Conservation (phyloP, 2,797 vertebrate species). For the Falco concolor region DNA sequence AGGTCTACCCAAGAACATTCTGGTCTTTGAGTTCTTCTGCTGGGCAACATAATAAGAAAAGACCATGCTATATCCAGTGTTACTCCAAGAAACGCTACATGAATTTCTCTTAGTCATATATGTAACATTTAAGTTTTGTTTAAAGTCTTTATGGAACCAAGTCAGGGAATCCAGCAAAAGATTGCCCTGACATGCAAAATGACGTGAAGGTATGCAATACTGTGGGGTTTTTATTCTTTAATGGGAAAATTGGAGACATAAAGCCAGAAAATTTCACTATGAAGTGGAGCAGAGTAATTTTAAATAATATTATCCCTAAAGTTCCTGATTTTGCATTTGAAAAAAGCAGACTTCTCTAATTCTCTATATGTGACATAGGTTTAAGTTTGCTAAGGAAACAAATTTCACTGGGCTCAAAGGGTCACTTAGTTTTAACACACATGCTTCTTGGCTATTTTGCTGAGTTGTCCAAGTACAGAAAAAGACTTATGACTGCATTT, state of each 20-base stretch:
- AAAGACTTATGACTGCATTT: slow-evolving; percentile 6
- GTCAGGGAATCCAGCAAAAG: background rate
- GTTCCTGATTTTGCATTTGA: background rate
- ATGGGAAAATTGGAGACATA: background rate
- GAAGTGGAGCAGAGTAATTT: background rate
- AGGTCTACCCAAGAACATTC: background rate
- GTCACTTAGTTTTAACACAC: background rate
- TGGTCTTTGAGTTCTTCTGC: background rate
- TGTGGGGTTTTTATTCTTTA: background rate
- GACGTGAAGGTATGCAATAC: background rate
- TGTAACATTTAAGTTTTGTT: background rate
- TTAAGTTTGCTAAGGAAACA: background rate
- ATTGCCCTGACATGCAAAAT: background rate
- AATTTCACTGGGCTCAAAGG: slow-evolving; percentile 1
- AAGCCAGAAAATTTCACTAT: background rate
- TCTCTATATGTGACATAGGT: background rate
- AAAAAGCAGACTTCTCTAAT: background rate
- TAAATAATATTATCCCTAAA: background rate
- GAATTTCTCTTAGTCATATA: background rate
- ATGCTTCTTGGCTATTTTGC: background rate
- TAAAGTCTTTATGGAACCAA: background rate
- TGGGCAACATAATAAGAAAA: background rate
- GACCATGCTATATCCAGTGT: background rate
- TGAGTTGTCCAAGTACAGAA: background rate
- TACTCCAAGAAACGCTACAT: background rate